Conservation (phyloP, 1,140 invertebrate species). For the Drosophila orosa region DNA sequence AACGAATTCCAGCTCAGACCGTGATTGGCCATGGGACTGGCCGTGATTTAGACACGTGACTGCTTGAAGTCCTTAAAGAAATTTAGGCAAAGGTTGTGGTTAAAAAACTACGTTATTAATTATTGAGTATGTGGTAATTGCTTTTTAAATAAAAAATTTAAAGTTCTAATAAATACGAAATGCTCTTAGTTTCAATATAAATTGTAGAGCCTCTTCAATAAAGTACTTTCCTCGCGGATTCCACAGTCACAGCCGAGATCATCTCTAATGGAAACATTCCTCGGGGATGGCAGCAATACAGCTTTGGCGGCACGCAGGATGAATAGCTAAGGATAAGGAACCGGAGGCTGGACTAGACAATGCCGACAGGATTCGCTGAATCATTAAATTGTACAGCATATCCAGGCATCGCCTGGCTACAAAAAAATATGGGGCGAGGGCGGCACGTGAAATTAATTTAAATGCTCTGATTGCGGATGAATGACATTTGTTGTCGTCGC, state of each 20-base stretch:
- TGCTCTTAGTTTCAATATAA: background rate
- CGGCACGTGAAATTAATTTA: constrained; percentile 74
- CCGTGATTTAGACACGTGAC: constrained; percentile 24
- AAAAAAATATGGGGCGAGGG: constrained; percentile 20
- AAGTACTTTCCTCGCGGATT: background rate
- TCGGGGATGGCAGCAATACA: background rate
- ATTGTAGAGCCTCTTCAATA: constrained; percentile 1
- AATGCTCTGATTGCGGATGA: constrained; percentile 55
- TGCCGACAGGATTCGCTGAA: constrained; percentile 54
- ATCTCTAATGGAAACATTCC: constrained; percentile 44
- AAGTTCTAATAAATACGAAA: background rate
- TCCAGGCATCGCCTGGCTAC: background rate
- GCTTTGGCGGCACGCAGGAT: constrained; percentile 33
- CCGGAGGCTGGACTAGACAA: constrained; percentile 32
- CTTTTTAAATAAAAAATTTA: background rate
- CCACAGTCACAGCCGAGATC: constrained; percentile 38
- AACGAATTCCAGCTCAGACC: constrained; percentile 4
- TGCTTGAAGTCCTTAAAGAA: background rate
- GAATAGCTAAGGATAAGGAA: constrained; percentile 48
- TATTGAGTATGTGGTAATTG: background rate
- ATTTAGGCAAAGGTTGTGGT: no score
- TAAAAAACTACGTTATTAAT: background rate
- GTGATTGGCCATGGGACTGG: constrained; percentile 9
- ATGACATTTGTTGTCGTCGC: constrained; percentile 41
- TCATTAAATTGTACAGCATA: constrained; percentile 50